Percentiles rank a stretch among this genome's conserved stretches.
phyloP scores from a whole-genome alignment of 2,113 vertebrate species.

The Erythrolamprus reginae region DNA sequence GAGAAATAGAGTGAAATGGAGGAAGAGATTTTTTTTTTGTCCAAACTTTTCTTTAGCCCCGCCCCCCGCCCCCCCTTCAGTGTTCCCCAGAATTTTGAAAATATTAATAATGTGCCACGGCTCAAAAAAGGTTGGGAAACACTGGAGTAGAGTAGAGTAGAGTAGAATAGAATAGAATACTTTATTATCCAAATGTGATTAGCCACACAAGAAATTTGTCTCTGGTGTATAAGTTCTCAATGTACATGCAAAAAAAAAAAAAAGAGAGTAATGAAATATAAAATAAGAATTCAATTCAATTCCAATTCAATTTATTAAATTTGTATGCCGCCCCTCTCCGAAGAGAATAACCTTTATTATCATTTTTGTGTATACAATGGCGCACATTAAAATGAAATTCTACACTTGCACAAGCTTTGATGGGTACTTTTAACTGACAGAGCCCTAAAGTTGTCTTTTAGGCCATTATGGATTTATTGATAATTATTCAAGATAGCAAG shows the following conservation, averaged over 20 bases:
- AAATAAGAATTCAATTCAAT: too few relatives aligned
- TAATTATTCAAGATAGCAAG: not conserved
- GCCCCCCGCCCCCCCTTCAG: too few relatives aligned
- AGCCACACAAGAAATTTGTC: not conserved
- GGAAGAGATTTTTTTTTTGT: too few relatives aligned
- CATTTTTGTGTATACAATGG: not conserved
- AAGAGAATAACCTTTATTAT: not conserved
- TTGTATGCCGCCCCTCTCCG: too few relatives aligned
- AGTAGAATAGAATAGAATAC: not conserved
- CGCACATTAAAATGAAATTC: not conserved
- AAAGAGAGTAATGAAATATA: not conserved
- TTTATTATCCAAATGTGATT: not conserved
- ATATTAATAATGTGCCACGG: too few relatives aligned
- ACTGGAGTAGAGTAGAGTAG: too few relatives aligned
- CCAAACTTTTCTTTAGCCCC: too few relatives aligned
- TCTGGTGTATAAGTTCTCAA: not conserved
- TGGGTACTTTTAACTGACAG: constrained; percentile 11
- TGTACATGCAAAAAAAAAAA: not conserved
- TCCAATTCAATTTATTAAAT: too few relatives aligned
- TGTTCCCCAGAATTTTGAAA: too few relatives aligned
- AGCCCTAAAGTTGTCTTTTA: constrained; percentile 23
- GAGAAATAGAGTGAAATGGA: too few relatives aligned
- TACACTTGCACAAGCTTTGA: constrained; percentile 14
- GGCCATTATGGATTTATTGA: not conserved
- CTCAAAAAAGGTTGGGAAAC: too few relatives aligned